phyloP scores from a whole-genome alignment of 2,113 vertebrate genomes.

The Laticauda colubrina region DNA sequence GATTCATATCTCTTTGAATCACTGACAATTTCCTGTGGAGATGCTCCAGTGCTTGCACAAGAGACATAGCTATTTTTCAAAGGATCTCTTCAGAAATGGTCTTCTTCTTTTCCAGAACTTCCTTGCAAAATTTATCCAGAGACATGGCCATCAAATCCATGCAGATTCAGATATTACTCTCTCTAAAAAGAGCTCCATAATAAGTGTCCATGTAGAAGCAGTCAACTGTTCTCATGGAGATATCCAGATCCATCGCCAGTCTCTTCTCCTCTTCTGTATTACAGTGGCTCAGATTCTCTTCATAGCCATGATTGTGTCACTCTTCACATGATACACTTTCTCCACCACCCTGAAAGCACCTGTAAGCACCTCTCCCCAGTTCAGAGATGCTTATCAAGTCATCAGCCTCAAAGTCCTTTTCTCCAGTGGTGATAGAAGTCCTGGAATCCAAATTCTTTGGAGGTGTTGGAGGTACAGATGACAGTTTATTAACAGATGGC shows the following conservation, averaged over 20 bases:
- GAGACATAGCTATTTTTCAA: conserved; percentile 77
- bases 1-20: background rate
- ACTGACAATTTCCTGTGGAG: background rate
- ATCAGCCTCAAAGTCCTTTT: conserved; percentile 80
- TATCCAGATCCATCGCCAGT: conserved; percentile 77
- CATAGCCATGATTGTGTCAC: conserved; percentile 77
- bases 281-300: conserved; percentile 79
- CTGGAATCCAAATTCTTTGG: conserved; percentile 70
- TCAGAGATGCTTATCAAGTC: conserved; percentile 75
- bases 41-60: conserved; percentile 25
- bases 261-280: conserved; percentile 80
- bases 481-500: conserved; percentile 69
- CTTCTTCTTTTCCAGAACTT: conserved; percentile 76
- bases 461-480: conserved; percentile 63
- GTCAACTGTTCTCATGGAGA: conserved; percentile 79
- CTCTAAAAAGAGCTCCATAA: conserved; percentile 77
- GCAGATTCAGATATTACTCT: conserved; percentile 83
- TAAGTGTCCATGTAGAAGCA: conserved; percentile 80
- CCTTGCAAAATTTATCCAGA: conserved; percentile 79
- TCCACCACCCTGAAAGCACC: conserved; percentile 78
- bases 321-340: conserved; percentile 74
- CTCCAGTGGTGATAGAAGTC: conserved; percentile 78
- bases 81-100: conserved; percentile 78
- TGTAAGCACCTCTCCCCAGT: conserved; percentile 73
- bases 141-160: conserved; percentile 82